A percentile compares a stretch with the other conserved stretches of the same genome.
Evolutionary conservation across 2,888 invertebrate genomes (phyloP).

Genomic region (Microplitis deprimator): DNA sequence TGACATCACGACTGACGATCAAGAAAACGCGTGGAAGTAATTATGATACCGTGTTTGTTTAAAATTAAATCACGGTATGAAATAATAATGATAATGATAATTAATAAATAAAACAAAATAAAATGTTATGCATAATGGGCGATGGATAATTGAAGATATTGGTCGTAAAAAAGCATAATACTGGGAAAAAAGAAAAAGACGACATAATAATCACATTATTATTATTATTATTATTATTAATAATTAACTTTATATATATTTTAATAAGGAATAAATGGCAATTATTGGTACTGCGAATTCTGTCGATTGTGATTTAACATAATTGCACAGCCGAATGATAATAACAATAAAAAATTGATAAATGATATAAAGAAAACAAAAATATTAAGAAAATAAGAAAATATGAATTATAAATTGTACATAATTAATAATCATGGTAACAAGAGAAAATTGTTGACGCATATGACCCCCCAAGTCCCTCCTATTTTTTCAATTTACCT

Average conservation of each 20-base stretch:
- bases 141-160: conserved; percentile 21
- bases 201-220: conserved; percentile 57
- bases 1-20: conserved; percentile 95
- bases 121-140: conserved; percentile 12
- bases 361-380: conserved; percentile 38
- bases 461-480: conserved; percentile 30
- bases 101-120: conserved; percentile 16
- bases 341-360: conserved; percentile 42
- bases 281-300: conserved; percentile 49
- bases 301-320: background rate
- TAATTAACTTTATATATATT: conserved; percentile 54
- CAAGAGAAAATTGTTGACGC: conserved; percentile 41
- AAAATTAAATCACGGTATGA: conserved; percentile 24
- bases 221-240: conserved; percentile 51
- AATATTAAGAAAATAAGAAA: conserved; percentile 39
- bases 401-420: conserved; percentile 51
- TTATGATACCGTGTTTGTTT: background rate
- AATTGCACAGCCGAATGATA: conserved; percentile 30
- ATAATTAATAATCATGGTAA: conserved; percentile 50
- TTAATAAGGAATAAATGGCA: conserved; percentile 56
- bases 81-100: conserved; percentile 26
- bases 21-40: conserved; percentile 36
- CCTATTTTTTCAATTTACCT: conserved; percentile 39
- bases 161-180: background rate
- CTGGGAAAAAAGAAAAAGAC: conserved; percentile 48